phyloP scores from a whole-genome alignment of 2,797 vertebrate genomes.

The Enteromius treurensis region DNA sequence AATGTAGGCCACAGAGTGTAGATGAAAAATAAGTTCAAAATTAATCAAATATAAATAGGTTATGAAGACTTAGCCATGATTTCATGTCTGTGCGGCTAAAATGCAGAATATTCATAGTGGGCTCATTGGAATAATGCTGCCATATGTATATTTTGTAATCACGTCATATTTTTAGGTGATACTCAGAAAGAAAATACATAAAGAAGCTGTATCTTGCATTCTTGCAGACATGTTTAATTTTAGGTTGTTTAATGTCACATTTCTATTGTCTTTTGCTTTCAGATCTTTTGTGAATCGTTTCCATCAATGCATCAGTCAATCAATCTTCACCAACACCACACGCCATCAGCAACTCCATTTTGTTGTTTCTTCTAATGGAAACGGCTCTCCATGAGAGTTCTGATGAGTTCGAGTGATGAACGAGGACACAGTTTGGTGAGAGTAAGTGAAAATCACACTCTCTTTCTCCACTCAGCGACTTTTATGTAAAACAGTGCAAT shows the following conservation, averaged over 20 bases:
- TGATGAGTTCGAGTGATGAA: constrained; percentile 57
- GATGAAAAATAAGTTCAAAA: constrained; percentile 23
- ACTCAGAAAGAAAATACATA: not conserved
- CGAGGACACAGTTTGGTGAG: constrained; percentile 61
- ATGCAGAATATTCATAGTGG: not conserved
- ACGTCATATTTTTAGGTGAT: not conserved
- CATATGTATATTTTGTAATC: not conserved
- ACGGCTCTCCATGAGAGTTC: constrained; percentile 33
- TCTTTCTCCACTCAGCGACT: constrained; percentile 72
- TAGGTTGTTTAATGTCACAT: constrained; percentile 19
- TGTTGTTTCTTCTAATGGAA: constrained; percentile 40
- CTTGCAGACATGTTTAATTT: constrained; percentile 20
- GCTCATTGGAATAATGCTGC: not conserved
- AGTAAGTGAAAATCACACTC: constrained; percentile 69
- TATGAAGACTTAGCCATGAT: constrained; percentile 10
- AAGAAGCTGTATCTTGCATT: constrained; percentile 10
- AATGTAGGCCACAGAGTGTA: constrained; percentile 24
- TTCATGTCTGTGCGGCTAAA: not conserved
- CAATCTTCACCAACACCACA: constrained; percentile 42
- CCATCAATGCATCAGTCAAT: constrained; percentile 42
- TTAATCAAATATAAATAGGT: not conserved
- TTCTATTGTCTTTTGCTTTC: constrained; percentile 37
- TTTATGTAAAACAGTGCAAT: constrained; percentile 71
- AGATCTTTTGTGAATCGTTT: constrained; percentile 9
- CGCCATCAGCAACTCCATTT: constrained; percentile 31